Conservation (phyloP, 2,113 vertebrate genomes). For the Silurus meridionalis region DNA sequence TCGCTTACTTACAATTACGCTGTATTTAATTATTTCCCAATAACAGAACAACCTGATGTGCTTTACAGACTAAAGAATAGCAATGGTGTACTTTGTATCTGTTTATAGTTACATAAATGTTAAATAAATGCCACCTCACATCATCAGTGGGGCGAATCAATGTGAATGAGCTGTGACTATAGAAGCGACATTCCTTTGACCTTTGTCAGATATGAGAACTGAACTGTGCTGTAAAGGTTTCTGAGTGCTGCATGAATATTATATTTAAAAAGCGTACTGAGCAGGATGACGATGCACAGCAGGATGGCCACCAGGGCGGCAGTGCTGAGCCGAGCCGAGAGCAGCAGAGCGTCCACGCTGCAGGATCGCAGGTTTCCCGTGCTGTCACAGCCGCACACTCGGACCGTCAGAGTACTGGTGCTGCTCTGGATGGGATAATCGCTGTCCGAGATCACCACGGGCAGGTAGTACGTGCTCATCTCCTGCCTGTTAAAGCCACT, state of each 20-base stretch:
- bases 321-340: slow-evolving; percentile 76
- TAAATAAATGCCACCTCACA: neutral
- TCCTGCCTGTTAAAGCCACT: slow-evolving; percentile 84
- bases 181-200: neutral
- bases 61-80: neutral
- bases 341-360: slow-evolving; percentile 74
- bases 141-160: neutral
- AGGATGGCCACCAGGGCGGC: slow-evolving; percentile 77
- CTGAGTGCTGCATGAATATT: neutral
- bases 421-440: slow-evolving; percentile 83
- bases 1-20: no score
- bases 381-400: slow-evolving; percentile 75
- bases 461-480: slow-evolving; percentile 79
- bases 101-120: neutral
- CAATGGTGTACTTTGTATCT: no score
- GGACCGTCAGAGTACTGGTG: slow-evolving; percentile 75
- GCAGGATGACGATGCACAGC: slow-evolving; percentile 76
- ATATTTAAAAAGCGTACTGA: slow-evolving; percentile 66
- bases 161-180: neutral
- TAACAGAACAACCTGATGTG: neutral
- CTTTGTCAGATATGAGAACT: neutral
- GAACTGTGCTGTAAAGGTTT: neutral
- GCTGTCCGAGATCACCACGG: slow-evolving; percentile 83
- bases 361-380: slow-evolving; percentile 78
- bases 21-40: no score